Evolutionary conservation across 2,113 vertebrate genomes (phyloP).

Genomic region (Cyprinodon tularosa): DNA sequence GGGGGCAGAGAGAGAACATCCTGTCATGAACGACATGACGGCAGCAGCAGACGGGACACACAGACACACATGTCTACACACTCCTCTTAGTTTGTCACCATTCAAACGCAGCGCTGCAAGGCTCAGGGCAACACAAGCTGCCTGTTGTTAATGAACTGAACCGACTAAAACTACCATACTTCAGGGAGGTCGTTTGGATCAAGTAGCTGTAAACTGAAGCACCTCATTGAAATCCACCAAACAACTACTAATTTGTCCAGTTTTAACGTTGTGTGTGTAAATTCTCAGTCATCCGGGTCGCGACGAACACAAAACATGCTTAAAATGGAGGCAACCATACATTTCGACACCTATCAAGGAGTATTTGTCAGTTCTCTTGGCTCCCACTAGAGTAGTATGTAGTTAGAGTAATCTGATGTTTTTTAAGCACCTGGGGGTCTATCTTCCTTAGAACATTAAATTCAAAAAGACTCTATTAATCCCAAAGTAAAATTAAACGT

Average conservation of each 20-base stretch:
- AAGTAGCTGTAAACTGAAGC: constrained; percentile 51
- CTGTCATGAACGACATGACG: constrained; percentile 70
- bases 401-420: too few relatives aligned
- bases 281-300: too few relatives aligned
- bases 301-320: too few relatives aligned
- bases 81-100: too few relatives aligned
- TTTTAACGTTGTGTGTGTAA: background rate
- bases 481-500: too few relatives aligned
- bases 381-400: too few relatives aligned
- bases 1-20: constrained; percentile 67
- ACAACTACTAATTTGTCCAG: constrained; percentile 30
- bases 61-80: constrained; percentile 13
- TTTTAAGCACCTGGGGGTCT: too few relatives aligned
- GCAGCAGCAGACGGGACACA: constrained; percentile 66
- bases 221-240: constrained; percentile 50
- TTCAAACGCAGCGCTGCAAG: constrained; percentile 23
- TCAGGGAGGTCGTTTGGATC: constrained; percentile 50
- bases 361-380: too few relatives aligned
- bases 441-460: too few relatives aligned
- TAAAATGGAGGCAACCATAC: too few relatives aligned
- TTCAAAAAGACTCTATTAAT: too few relatives aligned
- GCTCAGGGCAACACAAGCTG: constrained; percentile 39
- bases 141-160: constrained; percentile 53
- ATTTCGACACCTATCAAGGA: too few relatives aligned
- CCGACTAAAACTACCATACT: constrained; percentile 38